Base-by-base conservation (phyloP, 2,113 vertebrate genomes). In the Sceloporus undulatus region DNA sequence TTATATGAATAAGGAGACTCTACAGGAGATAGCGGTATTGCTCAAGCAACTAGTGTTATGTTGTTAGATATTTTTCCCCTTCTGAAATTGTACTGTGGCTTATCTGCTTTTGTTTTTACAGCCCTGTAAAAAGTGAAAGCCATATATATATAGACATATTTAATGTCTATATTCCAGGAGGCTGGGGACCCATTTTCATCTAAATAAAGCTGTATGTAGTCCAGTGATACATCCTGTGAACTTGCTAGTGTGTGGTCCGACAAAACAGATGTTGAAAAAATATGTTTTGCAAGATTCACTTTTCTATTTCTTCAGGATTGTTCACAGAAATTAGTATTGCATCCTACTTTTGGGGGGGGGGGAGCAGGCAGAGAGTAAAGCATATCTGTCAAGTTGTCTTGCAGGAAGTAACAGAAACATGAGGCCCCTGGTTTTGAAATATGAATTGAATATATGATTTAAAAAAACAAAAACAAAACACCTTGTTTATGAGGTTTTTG, bases 251-350 rank as follows among this genome's bases (percentile, higher is more conserved):
- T 85, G 11, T 16, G 0, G 0, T 78, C 75, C 79, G 79, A 86
- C 79, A 86, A 42, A 76, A 70, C 16, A 70, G 25, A 85, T 74
- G 77, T 66, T 80, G 87, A 66, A 89, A 78, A 65, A 78, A 10
- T 82, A 9, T 76, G 19, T 73, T 88, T 66, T 79, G 77, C 89
- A 2, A 91, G 48, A 89, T 89, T 87, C 89, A 5, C 87, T 19
- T 0, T 0, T 78, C 38, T 38, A 78, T 52, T 34, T 85, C 27
- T 86, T 13, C 18, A 27, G 59, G 79, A 2, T 34, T 85, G 78
- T 79, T 62, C 42, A 42, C 34, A 83, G 65, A 92, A 92, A 86
- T 88, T 2, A 86, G 21, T 75, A 52, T 87, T 81, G 8, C 0
- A 52, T 73, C 79, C 40, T 73, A 85, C 48, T 27, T 52, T 27